Evolutionary conservation across 1,140 invertebrate species (phyloP), one percentile per base, ranked within the genome.

Genomic region (Telenomus remus): DNA sequence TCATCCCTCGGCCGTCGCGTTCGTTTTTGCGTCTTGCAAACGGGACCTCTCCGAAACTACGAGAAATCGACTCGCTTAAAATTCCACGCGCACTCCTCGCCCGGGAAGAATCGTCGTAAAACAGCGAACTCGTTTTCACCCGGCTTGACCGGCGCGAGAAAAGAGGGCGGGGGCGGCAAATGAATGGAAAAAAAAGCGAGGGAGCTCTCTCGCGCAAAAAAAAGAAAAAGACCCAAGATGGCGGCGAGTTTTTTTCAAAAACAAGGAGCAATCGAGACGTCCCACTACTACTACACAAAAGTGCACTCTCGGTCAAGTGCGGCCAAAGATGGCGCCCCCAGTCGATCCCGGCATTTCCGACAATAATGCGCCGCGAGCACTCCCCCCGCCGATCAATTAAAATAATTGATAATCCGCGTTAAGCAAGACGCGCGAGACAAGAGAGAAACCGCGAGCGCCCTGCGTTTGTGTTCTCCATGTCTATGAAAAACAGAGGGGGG

Each of bases 241-340:
- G 72, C 53, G 72, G 72, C 39, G 48, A 49, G 48, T 64, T n/a
- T n/a, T n/a, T n/a, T n/a, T 61, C 68, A 75, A 75, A 69, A 75
- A 75, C 72, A 59, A 68, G 64, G 47, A 69, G 64, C 72, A 68
- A 75, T 75, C 64, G 64, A 75, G 72, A 69, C 72, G 72, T 76
- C 72, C 64, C 72, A 64, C 72, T 76, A 9, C n/a, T n/a, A n/a
- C n/a, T 39, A 76, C 72, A 76, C 64, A 69, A 69, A 60, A 76
- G 73, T 76, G 72, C 72, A 76, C 72, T 76, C 65, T 76, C 72
- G 72, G 72, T 76, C 65, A 76, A 76, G 73, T 70, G 73, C 19
- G 73, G 42, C 53, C 60, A 70, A 69, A 71, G 74, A 76, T 70
- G 60, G 72, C 65, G 65, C 60, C 48, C 57, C 48, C 55, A 50